Evolutionary conservation across 2,113 vertebrate species (phyloP).

Genomic region (Callipepla squamata): DNA sequence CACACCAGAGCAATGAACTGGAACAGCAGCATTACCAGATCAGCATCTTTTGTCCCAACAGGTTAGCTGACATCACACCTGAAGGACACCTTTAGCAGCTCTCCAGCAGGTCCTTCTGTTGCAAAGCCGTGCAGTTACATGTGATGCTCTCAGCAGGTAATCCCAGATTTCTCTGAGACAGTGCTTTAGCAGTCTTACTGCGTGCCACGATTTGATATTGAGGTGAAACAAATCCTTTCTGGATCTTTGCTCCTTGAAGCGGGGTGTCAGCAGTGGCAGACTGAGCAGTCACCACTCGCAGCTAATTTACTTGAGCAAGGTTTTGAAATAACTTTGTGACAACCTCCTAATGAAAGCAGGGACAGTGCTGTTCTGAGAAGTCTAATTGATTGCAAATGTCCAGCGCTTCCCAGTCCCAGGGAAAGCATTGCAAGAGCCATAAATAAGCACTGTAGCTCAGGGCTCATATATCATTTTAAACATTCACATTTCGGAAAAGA

Average conservation of each 20-base stretch:
- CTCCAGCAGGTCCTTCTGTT: background rate
- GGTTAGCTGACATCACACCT: background rate
- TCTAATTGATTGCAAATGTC: background rate
- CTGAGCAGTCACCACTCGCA: background rate
- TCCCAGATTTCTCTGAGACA: background rate
- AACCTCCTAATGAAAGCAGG: background rate
- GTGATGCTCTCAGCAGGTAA: background rate
- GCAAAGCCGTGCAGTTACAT: background rate
- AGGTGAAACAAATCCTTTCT: background rate
- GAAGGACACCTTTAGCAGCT: background rate
- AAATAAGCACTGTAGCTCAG: background rate
- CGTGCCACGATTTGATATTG: background rate
- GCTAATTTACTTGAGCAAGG: background rate
- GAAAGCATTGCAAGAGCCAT: background rate
- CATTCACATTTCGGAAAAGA: background rate
- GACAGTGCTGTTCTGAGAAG: background rate
- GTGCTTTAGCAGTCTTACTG: background rate
- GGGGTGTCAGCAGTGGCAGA: background rate
- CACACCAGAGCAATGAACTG: background rate
- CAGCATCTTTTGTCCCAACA: background rate
- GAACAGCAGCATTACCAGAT: background rate
- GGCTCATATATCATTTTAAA: background rate
- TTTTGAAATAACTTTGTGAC: conserved; percentile 26
- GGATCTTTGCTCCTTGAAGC: background rate
- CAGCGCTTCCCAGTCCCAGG: background rate